Percentiles rank a stretch among this genome's conserved stretches.
phyloP scores from a whole-genome alignment of 2,797 vertebrate species.

The Orientallactaga sibirica region DNA sequence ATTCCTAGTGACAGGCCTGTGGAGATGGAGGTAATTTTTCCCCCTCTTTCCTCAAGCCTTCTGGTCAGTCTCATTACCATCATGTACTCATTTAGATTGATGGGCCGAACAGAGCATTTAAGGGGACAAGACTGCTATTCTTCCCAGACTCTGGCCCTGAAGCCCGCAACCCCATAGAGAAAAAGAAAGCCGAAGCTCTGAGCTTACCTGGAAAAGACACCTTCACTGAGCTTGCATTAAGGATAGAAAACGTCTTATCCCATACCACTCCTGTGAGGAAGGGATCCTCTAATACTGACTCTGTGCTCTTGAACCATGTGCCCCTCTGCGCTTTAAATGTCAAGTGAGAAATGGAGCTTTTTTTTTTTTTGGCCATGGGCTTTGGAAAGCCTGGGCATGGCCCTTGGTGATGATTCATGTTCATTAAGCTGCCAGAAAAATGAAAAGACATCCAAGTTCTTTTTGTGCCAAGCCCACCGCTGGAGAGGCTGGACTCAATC shows the following conservation, averaged over 20 bases:
- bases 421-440: constrained; percentile 60
- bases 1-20: not conserved
- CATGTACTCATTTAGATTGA: constrained; percentile 78
- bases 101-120: constrained; percentile 50
- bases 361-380: constrained; percentile 4
- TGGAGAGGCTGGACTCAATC: not conserved
- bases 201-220: constrained; percentile 33
- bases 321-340: constrained; percentile 38
- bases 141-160: not conserved
- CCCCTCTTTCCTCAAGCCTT: not conserved
- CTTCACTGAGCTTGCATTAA: not conserved
- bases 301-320: no score
- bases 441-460: not conserved
- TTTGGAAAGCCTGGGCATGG: constrained; percentile 35
- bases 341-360: constrained; percentile 63
- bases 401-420: constrained; percentile 38
- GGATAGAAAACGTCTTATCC: not conserved
- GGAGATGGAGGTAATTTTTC: not conserved
- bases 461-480: not conserved
- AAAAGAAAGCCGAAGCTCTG: constrained; percentile 42
- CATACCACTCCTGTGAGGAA: not conserved
- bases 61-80: constrained; percentile 56
- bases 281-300: not conserved
- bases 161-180: not conserved
- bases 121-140: constrained; percentile 71